A percentile compares a stretch with the other conserved stretches of the same genome.
phyloP scores from a whole-genome alignment of 2,888 invertebrate genomes.

The Acrobasis repandana region DNA sequence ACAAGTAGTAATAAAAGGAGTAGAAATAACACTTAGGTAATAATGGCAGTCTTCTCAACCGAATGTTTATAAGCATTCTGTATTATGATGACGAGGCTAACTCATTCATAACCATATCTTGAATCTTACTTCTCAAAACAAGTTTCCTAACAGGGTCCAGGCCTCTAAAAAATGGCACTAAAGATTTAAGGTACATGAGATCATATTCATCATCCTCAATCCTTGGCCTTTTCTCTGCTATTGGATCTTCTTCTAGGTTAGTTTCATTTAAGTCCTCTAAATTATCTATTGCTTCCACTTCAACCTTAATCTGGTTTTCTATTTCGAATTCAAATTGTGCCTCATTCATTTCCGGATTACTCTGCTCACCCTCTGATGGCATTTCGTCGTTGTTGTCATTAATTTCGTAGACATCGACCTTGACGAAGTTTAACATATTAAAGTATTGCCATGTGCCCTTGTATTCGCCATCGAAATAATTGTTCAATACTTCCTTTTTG shows the following conservation, averaged over 20 bases:
- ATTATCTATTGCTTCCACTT: background rate
- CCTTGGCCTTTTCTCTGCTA: background rate
- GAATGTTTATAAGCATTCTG: no score
- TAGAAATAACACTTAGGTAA: no score
- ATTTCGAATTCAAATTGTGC: background rate
- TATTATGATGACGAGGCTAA: slow-evolving; percentile 32
- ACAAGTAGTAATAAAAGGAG: no score
- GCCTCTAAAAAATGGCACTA: slow-evolving; percentile 54
- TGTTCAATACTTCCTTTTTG: background rate
- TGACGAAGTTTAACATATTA: background rate
- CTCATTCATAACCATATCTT: slow-evolving; percentile 56
- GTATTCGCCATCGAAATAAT: background rate
- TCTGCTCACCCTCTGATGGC: background rate
- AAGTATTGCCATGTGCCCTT: slow-evolving; percentile 9
- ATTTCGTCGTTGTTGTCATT: slow-evolving; percentile 1
- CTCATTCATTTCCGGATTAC: background rate
- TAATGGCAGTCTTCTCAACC: no score
- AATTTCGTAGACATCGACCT: background rate
- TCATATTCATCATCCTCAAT: slow-evolving; percentile 49
- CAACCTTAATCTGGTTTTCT: background rate
- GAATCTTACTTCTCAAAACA: slow-evolving; percentile 57
- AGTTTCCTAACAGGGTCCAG: slow-evolving; percentile 55
- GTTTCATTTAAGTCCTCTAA: background rate
- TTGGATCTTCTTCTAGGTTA: slow-evolving; percentile 3
- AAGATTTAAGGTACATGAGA: slow-evolving; percentile 56